These are phyloP conservation scores for Andricus grossulariae DNA, from an alignment of 1,140 invertebrate species.

Conservation along the genomic window DNA sequence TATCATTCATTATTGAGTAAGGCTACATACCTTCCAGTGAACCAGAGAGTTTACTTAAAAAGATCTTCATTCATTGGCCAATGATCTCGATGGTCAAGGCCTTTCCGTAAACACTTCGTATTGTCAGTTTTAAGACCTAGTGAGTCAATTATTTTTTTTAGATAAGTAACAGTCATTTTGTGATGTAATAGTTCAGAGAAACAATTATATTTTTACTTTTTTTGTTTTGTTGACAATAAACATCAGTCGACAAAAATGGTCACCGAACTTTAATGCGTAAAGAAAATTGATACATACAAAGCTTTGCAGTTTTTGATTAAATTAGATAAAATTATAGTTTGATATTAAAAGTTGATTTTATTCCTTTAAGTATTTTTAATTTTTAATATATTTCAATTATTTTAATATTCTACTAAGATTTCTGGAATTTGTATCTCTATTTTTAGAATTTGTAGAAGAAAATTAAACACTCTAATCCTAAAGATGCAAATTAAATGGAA, in stretches of 20 bases:
- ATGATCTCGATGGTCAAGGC: slow-evolving; percentile 26
- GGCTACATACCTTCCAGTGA: not conserved
- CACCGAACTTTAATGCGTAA: not conserved
- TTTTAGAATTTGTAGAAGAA: too few species aligned
- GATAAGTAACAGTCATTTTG: not conserved
- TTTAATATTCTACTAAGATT: too few species aligned
- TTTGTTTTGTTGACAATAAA: not conserved
- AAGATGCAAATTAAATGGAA: too few species aligned
- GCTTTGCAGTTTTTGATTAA: too few species aligned
- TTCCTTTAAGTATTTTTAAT: too few species aligned
- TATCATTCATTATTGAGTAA: slow-evolving; percentile 4
- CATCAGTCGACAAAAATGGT: not conserved
- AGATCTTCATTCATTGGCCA: slow-evolving; percentile 19
- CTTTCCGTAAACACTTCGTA: slow-evolving; percentile 20
- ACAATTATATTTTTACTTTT: not conserved
- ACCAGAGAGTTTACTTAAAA: slow-evolving; percentile 1
- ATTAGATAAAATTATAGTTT: too few species aligned
- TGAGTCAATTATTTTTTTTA: not conserved
- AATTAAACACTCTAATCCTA: too few species aligned
- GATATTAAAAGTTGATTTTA: too few species aligned
- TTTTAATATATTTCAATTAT: too few species aligned
- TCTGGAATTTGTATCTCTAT: too few species aligned
- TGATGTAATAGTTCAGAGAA: not conserved
- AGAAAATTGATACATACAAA: not conserved
- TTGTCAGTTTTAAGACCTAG: not conserved